phyloP scores from a whole-genome alignment of 2,113 vertebrate species.

The Sebastes fasciatus region DNA sequence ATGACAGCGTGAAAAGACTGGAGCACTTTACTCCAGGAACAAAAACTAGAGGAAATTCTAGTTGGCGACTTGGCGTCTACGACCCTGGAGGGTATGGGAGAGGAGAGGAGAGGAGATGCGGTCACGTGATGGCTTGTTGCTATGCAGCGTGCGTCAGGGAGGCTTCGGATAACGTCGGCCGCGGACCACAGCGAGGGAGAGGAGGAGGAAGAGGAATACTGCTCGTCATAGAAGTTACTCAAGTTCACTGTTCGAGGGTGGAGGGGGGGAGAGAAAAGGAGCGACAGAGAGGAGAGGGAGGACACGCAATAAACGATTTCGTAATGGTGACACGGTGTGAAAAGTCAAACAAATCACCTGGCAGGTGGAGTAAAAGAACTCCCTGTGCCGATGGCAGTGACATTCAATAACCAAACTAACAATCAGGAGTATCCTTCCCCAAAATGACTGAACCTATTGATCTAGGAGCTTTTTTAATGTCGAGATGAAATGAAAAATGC shows the following conservation, averaged over 20 bases:
- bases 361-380: background rate
- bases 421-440: background rate
- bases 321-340: constrained; percentile 3
- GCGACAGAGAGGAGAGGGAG: background rate
- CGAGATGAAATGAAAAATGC: too few relatives aligned
- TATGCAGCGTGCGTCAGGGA: constrained; percentile 55
- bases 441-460: background rate
- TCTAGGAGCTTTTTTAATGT: too few relatives aligned
- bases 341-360: constrained; percentile 8
- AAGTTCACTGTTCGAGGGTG: constrained; percentile 15
- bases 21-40: constrained; percentile 1
- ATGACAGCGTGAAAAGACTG: background rate
- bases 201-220: background rate
- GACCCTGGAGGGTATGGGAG: constrained; percentile 28
- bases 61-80: constrained; percentile 5
- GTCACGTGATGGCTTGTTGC: constrained; percentile 71
- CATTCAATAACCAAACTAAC: background rate
- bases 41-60: background rate
- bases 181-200: constrained; percentile 17
- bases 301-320: background rate
- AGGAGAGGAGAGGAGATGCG: constrained; percentile 3
- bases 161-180: constrained; percentile 37
- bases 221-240: constrained; percentile 18
- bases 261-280: constrained; percentile 3
- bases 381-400: background rate